These are phyloP conservation scores for Montipora foliosa DNA, from an alignment of 64 coral and sea anemone genomes.

Conservation along the genomic window DNA sequence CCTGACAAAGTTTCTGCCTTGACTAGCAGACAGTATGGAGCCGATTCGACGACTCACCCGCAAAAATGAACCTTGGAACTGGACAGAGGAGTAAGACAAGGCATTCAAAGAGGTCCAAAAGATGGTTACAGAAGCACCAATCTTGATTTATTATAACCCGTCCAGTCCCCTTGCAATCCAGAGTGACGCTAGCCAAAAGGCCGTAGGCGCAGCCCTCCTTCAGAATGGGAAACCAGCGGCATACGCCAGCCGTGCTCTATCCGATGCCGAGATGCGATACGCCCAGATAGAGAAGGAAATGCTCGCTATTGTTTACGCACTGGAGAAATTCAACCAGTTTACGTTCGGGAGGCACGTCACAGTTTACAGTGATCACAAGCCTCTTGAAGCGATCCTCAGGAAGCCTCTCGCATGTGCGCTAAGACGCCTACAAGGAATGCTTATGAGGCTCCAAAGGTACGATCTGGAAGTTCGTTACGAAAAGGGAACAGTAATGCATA, in stretches of 20 bases:
- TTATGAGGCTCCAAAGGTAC: neutral
- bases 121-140: neutral
- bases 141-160: neutral
- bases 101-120: neutral
- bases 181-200: neutral
- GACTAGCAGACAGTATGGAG: neutral
- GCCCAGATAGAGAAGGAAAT: neutral
- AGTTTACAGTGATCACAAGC: neutral
- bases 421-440: neutral
- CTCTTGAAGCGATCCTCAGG: neutral
- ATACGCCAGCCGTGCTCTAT: neutral
- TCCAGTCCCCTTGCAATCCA: neutral
- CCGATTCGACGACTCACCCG: neutral
- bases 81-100: neutral
- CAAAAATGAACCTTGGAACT: neutral
- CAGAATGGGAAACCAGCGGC: neutral
- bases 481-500: too few species aligned
- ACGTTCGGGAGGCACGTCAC: neutral
- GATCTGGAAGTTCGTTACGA: neutral
- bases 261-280: neutral
- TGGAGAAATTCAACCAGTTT: neutral
- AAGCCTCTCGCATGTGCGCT: neutral
- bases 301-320: neutral
- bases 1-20: neutral
- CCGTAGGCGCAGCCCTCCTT: neutral